These are phyloP conservation scores for Thymelicus lineola DNA, from an alignment of 2,888 invertebrate species.

Conservation along the genomic window DNA sequence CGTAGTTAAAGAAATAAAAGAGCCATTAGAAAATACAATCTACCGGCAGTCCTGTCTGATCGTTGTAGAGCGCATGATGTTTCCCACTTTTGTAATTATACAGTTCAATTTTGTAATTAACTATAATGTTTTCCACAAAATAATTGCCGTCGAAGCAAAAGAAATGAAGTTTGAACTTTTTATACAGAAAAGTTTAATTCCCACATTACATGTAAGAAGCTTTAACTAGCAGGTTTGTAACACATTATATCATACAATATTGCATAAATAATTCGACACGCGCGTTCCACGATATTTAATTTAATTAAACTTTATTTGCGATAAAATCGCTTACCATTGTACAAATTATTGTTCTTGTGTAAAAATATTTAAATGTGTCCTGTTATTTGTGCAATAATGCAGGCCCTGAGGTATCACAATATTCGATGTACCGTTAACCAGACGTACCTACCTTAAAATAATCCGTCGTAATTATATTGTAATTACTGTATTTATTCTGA, in stretches of 20 bases:
- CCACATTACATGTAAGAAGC: neutral
- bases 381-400: constrained; percentile 27
- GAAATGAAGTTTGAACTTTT: neutral
- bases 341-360: constrained; percentile 9
- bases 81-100: constrained; percentile 2
- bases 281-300: constrained; percentile 2
- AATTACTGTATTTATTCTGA: constrained; percentile 20
- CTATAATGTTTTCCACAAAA: neutral
- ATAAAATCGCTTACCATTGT: constrained; percentile 27
- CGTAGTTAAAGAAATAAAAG: too few species aligned
- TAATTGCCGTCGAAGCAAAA: neutral
- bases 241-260: neutral
- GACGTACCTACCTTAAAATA: constrained; percentile 10
- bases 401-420: constrained; percentile 5
- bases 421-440: constrained; percentile 24
- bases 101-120: neutral
- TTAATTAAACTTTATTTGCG: constrained; percentile 14
- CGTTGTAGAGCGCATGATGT: neutral
- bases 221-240: neutral
- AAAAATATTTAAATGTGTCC: constrained; percentile 8
- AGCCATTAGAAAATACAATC: neutral
- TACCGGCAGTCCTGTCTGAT: neutral
- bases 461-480: constrained; percentile 17
- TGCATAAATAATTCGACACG: constrained; percentile 16
- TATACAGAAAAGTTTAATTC: neutral